phyloP scores from a whole-genome alignment of 2,113 vertebrate genomes.

The Forbesichthys papilliferus region DNA sequence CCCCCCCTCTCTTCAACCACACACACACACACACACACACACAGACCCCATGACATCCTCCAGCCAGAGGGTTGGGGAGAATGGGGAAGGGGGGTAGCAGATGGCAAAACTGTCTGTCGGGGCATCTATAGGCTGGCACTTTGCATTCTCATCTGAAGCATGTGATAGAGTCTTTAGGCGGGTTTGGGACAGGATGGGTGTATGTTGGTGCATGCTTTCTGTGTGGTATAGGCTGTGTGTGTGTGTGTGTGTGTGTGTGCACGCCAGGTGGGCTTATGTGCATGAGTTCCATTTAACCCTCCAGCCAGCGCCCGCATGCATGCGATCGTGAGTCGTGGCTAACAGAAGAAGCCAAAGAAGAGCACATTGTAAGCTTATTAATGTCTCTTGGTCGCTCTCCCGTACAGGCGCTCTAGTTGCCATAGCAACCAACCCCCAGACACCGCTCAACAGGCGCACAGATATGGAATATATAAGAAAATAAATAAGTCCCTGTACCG shows the following conservation, averaged over 20 bases:
- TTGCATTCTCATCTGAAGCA: too few species aligned
- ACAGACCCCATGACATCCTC: slow-evolving; percentile 19
- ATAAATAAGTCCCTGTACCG: slow-evolving; percentile 13
- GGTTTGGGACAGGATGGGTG: neutral
- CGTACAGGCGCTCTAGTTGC: slow-evolving; percentile 65
- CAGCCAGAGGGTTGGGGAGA: slow-evolving; percentile 18
- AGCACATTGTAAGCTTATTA: slow-evolving; percentile 67
- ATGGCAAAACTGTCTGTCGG: slow-evolving; percentile 68
- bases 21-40: slow-evolving; percentile 5
- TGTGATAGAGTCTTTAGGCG: too few species aligned
- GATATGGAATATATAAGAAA: slow-evolving; percentile 54
- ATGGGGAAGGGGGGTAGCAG: slow-evolving; percentile 58
- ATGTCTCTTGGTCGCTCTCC: slow-evolving; percentile 62
- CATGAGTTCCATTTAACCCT: slow-evolving; percentile 5
- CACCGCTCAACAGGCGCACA: slow-evolving; percentile 38
- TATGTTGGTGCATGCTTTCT: too few species aligned
- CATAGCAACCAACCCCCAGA: slow-evolving; percentile 69
- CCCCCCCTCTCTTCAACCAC: too few species aligned
- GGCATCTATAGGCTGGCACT: slow-evolving; percentile 58
- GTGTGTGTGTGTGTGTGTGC: neutral
- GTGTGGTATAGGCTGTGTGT: neutral
- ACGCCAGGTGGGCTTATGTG: neutral
- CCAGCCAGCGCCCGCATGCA: neutral
- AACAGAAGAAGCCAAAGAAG: slow-evolving; percentile 60
- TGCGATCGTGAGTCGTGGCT: slow-evolving; percentile 39